Base-by-base conservation (phyloP, 2,797 vertebrate genomes). In the Halcyon leucocephala region DNA sequence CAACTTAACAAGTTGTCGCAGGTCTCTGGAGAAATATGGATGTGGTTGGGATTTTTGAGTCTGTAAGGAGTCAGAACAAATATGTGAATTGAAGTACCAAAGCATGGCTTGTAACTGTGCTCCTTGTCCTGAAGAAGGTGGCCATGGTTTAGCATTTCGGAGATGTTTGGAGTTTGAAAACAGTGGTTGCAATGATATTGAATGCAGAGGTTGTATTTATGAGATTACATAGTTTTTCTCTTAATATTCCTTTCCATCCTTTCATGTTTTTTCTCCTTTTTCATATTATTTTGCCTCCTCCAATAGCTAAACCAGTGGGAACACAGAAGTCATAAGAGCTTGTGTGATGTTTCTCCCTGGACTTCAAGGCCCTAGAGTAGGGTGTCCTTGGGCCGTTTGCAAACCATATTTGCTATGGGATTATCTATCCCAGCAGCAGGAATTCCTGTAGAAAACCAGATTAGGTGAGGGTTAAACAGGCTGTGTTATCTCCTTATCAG, bases 391-490 rank as follows among this genome's bases (percentile, higher is more conserved):
- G 44, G 60, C 39, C 25, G 8, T 39, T 64, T 5, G 19, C 42
- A 62, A 42, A 13, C 26, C 2, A 0, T 15, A 18, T 0, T 0
- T 54, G 28, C 42, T 37, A 5, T 2, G 7, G 31, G 39, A 65
- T 69, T 54, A 14, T 18, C 16, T 21, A 6, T 28, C n/a, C 25
- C 46, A 33, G 14, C 60, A 73, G 51, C 42, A 55, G 41, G 13
- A 28, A 16, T 42, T 41, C 35, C 51, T 82, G 29, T 10, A 24
- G 41, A 33, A 46, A 18, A 39, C 16, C 25, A 15, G 14, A 10
- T 58, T 12, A 62, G 37, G 37, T 5, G 33, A 29, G 66, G 37
- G 37, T 58, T 48, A 15, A 31, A 12, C 7, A 5, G 42, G 14
- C 46, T 33, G 24, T 37, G 7, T n/a, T 62, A 2, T 58, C 65